A percentile compares a stretch with the other conserved stretches of the same genome.
Conservation (phyloP, 2,888 invertebrate species). For the Euclidia mi region DNA sequence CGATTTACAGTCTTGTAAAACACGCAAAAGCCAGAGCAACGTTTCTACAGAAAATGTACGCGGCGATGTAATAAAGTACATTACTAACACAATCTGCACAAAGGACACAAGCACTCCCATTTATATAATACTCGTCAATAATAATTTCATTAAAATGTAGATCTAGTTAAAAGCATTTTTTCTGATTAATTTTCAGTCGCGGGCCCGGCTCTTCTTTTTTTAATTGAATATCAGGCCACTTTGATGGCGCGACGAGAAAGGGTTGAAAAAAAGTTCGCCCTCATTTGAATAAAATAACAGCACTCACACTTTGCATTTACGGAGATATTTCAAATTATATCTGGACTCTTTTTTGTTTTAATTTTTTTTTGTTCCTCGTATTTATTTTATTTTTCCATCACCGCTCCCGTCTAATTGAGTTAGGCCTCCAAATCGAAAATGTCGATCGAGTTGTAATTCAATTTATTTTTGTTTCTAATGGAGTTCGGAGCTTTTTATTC, state of each 20-base stretch:
- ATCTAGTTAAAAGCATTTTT: conserved; percentile 91
- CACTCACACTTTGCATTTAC: conserved; percentile 90
- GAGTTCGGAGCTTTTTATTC: conserved; percentile 84
- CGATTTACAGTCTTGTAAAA: too few relatives aligned
- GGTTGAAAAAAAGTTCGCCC: conserved; percentile 88
- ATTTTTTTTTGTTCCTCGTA: conserved; percentile 87
- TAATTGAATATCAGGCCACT: conserved; percentile 90
- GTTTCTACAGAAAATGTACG: not conserved
- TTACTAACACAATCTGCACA: conserved; percentile 79
- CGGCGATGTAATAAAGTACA: conserved; percentile 21
- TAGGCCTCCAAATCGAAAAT: conserved; percentile 89
- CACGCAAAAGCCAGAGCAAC: not conserved
- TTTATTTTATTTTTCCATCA: conserved; percentile 90
- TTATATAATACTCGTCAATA: conserved; percentile 89
- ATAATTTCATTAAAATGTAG: conserved; percentile 91
- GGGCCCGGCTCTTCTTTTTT: conserved; percentile 86
- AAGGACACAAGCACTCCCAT: conserved; percentile 73
- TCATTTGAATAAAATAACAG: conserved; percentile 91
- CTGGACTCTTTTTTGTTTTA: conserved; percentile 88
- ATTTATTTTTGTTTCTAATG: conserved; percentile 90
- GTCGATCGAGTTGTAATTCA: conserved; percentile 90
- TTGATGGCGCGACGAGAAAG: conserved; percentile 88
- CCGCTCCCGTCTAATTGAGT: conserved; percentile 89
- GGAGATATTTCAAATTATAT: conserved; percentile 90
- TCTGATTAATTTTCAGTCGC: conserved; percentile 90